Base-by-base conservation (phyloP, 1,140 invertebrate species). In the Meloidogyne chitwoodi region DNA sequence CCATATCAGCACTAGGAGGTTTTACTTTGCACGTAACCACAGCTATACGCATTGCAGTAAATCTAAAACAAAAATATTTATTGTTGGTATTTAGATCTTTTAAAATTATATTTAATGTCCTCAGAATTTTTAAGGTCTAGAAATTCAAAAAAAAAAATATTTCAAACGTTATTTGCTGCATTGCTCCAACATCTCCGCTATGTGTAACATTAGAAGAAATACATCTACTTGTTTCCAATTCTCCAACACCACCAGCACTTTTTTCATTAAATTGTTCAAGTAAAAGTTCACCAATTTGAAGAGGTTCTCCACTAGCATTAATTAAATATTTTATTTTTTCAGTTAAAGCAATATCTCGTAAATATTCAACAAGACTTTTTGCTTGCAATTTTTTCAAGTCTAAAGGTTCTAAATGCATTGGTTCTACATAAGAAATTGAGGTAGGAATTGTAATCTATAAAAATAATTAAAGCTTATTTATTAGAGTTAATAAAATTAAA, bases 11-110 rank as follows among this genome's bases (percentile, higher is more conserved):
- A 71, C 78, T 81, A n/a, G 85, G 85, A 44, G 85, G 85, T 71
- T 86, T 86, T 41, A 86, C 85, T 75, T 87, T 87, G 67, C 85
- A 86, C 4, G 85, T 86, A n/a, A 86, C 85, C 10, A 86, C 85
- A 24, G 85, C 85, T 62, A 86, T 87, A 44, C 85, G 70, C 86
- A 86, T 87, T 12, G 85, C 84, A 11, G 85, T 86, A 68, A 86
- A 86, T 6, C 76, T 77, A 26, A 77, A 77, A 24, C 16, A 65
- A 22, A 22, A 41, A 24, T 24, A 8, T 10, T 26, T 64, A 8
- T 64, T 24, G 0, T 26, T 64, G 24, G 4, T 8, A 10, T n/a
- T n/a, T n/a, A n/a, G n/a, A n/a, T n/a, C n/a, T n/a, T n/a, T n/a
- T n/a, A n/a, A n/a, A n/a, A n/a, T n/a, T n/a, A n/a, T n/a, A n/a